Percentiles rank a stretch among this genome's conserved stretches.
Conservation (phyloP, 2,888 invertebrate species). For the Chrysolina americana region DNA sequence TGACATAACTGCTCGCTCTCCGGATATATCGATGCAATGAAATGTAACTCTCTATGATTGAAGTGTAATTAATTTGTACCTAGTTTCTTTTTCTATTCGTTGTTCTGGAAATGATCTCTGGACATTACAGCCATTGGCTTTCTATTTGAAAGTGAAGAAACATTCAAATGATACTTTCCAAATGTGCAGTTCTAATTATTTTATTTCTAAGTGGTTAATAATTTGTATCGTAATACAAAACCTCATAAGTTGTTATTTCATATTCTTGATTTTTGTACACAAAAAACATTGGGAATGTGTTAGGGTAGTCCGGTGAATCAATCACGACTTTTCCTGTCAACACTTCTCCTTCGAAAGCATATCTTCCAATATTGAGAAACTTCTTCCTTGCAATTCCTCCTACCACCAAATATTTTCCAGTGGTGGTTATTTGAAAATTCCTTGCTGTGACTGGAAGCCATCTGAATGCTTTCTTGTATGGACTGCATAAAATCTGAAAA, state of each 20-base stretch:
- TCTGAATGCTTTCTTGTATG: conserved; percentile 37
- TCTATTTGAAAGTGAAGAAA: no score
- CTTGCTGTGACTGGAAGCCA: conserved; percentile 46
- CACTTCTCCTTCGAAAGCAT: conserved; percentile 47
- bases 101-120: no score
- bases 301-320: background rate
- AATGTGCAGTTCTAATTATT: no score
- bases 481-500: conserved; percentile 50
- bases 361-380: conserved; percentile 47
- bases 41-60: no score
- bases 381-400: conserved; percentile 47
- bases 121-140: no score
- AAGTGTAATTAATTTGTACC: no score
- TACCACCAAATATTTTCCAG: conserved; percentile 46
- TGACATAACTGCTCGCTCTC: no score
- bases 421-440: conserved; percentile 45
- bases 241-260: background rate
- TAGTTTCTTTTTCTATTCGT: no score
- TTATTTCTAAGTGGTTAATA: no score
- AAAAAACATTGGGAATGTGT: background rate
- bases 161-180: no score
- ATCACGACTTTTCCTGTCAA: conserved; percentile 46
- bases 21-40: no score
- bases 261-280: conserved; percentile 16
- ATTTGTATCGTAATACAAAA: background rate